Evolutionary conservation across 1,140 invertebrate genomes (phyloP).

Genomic region (Drosophila eugracilis): DNA sequence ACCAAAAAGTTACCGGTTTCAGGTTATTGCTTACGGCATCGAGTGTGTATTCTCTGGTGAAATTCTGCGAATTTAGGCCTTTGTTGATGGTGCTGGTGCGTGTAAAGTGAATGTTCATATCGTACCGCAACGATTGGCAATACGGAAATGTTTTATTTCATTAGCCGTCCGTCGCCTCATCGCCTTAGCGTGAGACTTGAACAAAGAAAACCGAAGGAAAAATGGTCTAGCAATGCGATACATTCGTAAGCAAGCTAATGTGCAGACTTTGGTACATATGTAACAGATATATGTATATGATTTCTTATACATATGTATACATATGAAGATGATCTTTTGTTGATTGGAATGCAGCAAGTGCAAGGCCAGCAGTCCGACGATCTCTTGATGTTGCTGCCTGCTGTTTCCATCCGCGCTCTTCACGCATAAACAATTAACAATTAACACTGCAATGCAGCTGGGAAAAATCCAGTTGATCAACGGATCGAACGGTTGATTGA

Average conservation of each 20-base stretch:
- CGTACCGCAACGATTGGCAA: conserved; percentile 10
- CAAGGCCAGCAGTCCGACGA: conserved; percentile 23
- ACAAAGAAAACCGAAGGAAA: conserved; percentile 32
- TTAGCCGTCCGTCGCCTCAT: conserved; percentile 16
- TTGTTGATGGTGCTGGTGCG: conserved; percentile 28
- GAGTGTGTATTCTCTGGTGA: conserved; percentile 11
- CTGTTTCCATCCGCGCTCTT: conserved; percentile 15
- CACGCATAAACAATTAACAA: conserved; percentile 45
- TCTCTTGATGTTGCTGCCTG: conserved; percentile 3
- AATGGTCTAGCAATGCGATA: conserved; percentile 13
- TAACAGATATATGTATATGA: neutral
- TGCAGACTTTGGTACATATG: conserved; percentile 4
- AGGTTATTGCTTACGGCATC: conserved; percentile 14
- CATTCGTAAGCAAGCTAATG: conserved; percentile 7
- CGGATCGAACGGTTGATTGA: conserved; percentile 56
- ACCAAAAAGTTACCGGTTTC: conserved; percentile 39
- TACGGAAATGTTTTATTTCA: conserved; percentile 48
- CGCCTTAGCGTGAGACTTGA: conserved; percentile 8
- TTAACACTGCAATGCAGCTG: conserved; percentile 40
- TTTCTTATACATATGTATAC: neutral
- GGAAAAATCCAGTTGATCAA: conserved; percentile 36
- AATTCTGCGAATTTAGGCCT: conserved; percentile 31
- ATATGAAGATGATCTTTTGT: conserved; percentile 38
- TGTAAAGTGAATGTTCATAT: conserved; percentile 22
- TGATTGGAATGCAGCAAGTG: conserved; percentile 47